A percentile compares a stretch with the other conserved stretches of the same genome.
Evolutionary conservation across 2,888 invertebrate species (phyloP).

Genomic region (Ophioninae sp.): DNA sequence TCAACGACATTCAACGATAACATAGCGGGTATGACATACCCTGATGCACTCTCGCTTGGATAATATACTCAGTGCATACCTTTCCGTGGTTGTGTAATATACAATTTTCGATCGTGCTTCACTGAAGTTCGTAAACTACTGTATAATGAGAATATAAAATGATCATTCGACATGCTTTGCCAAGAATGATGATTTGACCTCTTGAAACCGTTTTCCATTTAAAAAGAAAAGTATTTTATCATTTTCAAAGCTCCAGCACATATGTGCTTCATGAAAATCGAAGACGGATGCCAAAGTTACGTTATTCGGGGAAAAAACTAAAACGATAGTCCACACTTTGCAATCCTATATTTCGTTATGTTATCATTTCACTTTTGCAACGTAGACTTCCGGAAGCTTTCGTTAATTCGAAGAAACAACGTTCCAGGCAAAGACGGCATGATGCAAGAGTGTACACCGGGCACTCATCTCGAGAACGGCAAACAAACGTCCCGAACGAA

Average conservation of each 20-base stretch:
- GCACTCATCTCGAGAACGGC: constrained; percentile 75
- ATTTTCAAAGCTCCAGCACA: background rate
- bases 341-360: background rate
- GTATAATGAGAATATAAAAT: background rate
- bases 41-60: too few species aligned
- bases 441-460: constrained; percentile 74
- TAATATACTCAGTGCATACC: too few species aligned
- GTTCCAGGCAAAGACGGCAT: constrained; percentile 86
- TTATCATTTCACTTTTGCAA: background rate
- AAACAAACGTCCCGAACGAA: constrained; percentile 92
- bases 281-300: background rate
- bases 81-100: too few species aligned
- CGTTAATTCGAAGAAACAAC: constrained; percentile 1
- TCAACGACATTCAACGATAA: too few species aligned
- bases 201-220: background rate
- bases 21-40: too few species aligned
- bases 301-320: background rate
- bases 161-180: background rate
- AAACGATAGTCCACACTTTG: background rate
- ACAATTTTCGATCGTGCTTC: background rate
- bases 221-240: background rate
- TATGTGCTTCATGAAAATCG: background rate
- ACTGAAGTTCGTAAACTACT: background rate
- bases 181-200: background rate
- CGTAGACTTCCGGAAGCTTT: background rate